Conservation (phyloP, 2,797 vertebrate genomes). For the Melanogrammus aeglefinus region DNA sequence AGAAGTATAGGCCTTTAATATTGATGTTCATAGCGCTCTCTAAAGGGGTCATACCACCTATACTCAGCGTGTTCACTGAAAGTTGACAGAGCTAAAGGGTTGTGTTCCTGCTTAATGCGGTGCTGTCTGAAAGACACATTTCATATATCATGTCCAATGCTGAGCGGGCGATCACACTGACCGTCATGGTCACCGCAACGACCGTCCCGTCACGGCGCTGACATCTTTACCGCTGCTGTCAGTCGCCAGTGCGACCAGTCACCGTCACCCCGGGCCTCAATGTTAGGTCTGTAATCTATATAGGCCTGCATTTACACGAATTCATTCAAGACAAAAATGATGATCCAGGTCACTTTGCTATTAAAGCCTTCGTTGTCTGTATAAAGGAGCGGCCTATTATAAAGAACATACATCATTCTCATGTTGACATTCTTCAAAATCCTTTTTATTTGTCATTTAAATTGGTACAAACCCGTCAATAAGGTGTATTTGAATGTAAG, state of each 20-base stretch:
- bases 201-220: conserved; percentile 60
- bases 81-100: background rate
- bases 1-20: background rate
- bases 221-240: conserved; percentile 59
- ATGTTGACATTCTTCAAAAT: conserved; percentile 89
- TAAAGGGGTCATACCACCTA: background rate
- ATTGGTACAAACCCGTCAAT: conserved; percentile 90
- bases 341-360: background rate
- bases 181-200: conserved; percentile 61
- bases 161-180: conserved; percentile 28
- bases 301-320: background rate
- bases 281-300: background rate
- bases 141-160: conserved; percentile 32
- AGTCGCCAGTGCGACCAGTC: conserved; percentile 24
- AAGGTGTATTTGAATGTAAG: conserved; percentile 86
- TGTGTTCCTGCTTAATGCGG: background rate
- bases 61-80: background rate
- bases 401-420: conserved; percentile 65
- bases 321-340: background rate
- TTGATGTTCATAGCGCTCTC: background rate
- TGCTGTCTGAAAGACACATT: conserved; percentile 17
- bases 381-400: conserved; percentile 22
- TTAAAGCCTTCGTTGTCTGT: background rate
- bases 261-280: conserved; percentile 27
- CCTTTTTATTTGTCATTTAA: conserved; percentile 93